Evolutionary conservation across 2,113 vertebrate species (phyloP).

Genomic region (Strix aluco): DNA sequence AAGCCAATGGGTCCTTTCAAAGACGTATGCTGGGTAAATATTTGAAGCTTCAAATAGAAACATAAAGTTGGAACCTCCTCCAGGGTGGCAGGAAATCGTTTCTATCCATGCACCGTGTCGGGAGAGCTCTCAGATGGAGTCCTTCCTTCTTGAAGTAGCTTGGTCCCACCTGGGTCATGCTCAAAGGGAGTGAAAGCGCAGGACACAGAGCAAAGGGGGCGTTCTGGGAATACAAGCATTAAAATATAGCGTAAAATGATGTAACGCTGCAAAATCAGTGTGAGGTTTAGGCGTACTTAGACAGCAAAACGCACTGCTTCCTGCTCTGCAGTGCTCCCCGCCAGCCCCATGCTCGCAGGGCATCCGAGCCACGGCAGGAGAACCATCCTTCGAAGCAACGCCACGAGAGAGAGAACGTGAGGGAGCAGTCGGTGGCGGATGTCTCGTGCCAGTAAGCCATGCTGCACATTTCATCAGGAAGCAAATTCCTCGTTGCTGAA

Average conservation of each 20-base stretch:
- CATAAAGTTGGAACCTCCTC: not conserved
- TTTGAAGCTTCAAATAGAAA: not conserved
- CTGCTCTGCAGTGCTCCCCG: not conserved
- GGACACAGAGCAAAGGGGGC: not conserved
- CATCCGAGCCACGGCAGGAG: not conserved
- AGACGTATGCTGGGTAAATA: not conserved
- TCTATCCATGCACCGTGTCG: accelerated
- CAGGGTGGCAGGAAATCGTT: not conserved
- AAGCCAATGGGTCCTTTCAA: not conserved
- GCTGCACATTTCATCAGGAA: not conserved
- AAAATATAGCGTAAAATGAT: accelerated
- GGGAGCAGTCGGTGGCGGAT: not conserved
- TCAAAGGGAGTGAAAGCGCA: not conserved
- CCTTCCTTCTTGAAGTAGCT: not conserved
- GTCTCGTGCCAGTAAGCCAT: not conserved
- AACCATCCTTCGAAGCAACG: not conserved
- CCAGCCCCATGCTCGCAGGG: not conserved
- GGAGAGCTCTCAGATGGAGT: not conserved
- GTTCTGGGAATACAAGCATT: not conserved
- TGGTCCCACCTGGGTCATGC: not conserved
- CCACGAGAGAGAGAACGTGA: accelerated
- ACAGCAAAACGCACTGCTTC: not conserved
- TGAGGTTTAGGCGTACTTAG: not conserved
- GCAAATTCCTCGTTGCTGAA: constrained; percentile 6
- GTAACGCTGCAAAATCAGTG: not conserved